Evolutionary conservation across 2,888 invertebrate genomes (phyloP).

Genomic region (Amphiduros pacificus): DNA sequence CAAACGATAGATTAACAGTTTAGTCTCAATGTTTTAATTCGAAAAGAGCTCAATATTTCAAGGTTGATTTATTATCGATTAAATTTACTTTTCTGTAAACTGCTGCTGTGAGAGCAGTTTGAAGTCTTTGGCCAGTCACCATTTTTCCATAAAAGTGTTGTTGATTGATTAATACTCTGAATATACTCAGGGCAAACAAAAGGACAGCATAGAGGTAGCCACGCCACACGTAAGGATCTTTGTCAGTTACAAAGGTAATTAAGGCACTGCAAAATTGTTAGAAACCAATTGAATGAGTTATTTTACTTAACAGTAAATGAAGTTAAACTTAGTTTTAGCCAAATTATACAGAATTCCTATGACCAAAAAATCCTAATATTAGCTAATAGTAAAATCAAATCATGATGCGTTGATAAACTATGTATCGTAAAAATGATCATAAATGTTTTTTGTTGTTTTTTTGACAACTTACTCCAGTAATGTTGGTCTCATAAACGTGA

Average conservation of each 20-base stretch:
- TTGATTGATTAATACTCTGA: slow-evolving; percentile 6
- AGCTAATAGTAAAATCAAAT: not conserved
- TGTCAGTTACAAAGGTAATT: slow-evolving; percentile 4
- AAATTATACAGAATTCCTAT: not conserved
- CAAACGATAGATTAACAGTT: not conserved
- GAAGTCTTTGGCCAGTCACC: slow-evolving; percentile 1
- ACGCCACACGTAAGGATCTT: slow-evolving; percentile 3
- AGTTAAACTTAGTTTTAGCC: not conserved
- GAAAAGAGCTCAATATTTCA: not conserved
- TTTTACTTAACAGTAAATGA: not conserved
- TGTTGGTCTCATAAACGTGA: slow-evolving; percentile 12
- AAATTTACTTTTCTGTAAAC: slow-evolving; percentile 15
- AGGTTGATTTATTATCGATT: not conserved
- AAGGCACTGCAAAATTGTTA: slow-evolving; percentile 1
- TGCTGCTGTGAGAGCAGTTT: slow-evolving; percentile 3
- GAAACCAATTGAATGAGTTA: not conserved
- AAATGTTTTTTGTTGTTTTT: too few species aligned
- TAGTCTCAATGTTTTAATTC: too few species aligned
- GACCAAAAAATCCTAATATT: not conserved
- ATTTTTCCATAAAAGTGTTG: slow-evolving; percentile 8
- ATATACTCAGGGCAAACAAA: slow-evolving; percentile 5
- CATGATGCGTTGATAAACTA: not conserved
- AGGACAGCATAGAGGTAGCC: slow-evolving; percentile 13
- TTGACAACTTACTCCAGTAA: slow-evolving; percentile 14
- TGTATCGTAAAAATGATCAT: not conserved